A percentile compares a stretch with the other conserved stretches of the same genome.
phyloP scores from a whole-genome alignment of 2,113 vertebrate genomes.

The Cavia porcellus region DNA sequence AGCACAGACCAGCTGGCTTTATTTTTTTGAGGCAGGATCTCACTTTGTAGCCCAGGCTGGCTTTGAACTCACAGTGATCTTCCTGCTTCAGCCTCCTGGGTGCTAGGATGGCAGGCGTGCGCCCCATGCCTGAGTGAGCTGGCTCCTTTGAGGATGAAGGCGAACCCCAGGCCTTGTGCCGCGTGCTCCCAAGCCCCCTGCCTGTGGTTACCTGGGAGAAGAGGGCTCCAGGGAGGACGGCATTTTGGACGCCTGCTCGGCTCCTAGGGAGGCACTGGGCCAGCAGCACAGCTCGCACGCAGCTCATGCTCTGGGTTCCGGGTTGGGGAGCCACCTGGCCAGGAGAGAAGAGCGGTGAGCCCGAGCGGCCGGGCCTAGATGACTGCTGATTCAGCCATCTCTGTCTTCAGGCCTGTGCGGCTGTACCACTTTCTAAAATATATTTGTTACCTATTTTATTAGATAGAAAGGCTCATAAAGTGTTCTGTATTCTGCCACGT shows the following conservation, averaged over 20 bases:
- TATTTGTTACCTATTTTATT: conserved; percentile 2
- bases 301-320: conserved; percentile 74
- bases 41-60: background rate
- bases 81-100: background rate
- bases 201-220: conserved; percentile 67
- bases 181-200: background rate
- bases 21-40: background rate
- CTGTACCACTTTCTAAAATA: background rate
- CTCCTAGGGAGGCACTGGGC: conserved; percentile 60
- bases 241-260: background rate
- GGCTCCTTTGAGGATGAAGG: background rate
- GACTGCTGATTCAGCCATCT: background rate
- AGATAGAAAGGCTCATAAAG: background rate
- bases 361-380: background rate
- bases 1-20: background rate
- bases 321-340: conserved; percentile 2
- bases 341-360: conserved; percentile 32
- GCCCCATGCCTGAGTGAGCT: background rate
- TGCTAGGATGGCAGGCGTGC: background rate
- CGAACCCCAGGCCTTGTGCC: background rate
- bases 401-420: background rate
- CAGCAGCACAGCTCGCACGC: conserved; percentile 56
- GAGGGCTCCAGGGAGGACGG: background rate
- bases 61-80: background rate
- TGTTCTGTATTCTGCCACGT: background rate